phyloP scores from a whole-genome alignment of 2,113 vertebrate genomes.

The Pimephales promelas region DNA sequence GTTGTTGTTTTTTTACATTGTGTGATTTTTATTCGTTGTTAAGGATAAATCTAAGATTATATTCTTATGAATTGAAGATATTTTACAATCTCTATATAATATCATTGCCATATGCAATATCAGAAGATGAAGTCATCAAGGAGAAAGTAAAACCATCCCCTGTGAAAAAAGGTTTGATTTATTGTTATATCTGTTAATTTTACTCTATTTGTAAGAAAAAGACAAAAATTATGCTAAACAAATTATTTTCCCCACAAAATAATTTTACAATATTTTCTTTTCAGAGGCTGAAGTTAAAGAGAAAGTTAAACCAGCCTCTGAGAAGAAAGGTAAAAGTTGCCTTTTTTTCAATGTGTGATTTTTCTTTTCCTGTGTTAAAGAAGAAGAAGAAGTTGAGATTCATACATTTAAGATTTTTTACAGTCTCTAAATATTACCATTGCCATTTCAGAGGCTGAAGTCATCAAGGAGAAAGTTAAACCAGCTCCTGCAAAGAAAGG shows the following conservation, averaged over 20 bases:
- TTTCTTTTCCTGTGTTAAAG: not conserved
- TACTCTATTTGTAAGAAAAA: not conserved
- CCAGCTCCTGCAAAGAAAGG: constrained; percentile 23
- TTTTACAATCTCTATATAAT: no score
- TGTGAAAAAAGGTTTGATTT: constrained; percentile 15
- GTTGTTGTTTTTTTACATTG: no score
- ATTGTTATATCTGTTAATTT: no score
- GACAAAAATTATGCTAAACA: not conserved
- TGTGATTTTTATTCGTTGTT: not conserved
- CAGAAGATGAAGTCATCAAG: constrained; percentile 10
- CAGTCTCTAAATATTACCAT: no score
- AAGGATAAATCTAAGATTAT: no score
- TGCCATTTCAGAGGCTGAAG: not conserved
- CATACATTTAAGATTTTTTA: not conserved
- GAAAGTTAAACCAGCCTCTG: not conserved
- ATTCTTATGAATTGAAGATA: no score
- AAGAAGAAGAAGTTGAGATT: not conserved
- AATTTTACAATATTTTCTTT: not conserved
- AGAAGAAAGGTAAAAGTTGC: constrained; percentile 8
- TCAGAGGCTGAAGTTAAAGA: not conserved
- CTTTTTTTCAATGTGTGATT: not conserved
- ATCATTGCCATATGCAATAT: constrained; percentile 6
- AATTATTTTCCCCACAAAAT: no score
- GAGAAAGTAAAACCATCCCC: constrained; percentile 19
- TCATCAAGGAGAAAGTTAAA: constrained; percentile 11